These are phyloP conservation scores for Aphis gossypii DNA, from an alignment of 1,140 invertebrate genomes.

Conservation along the genomic window DNA sequence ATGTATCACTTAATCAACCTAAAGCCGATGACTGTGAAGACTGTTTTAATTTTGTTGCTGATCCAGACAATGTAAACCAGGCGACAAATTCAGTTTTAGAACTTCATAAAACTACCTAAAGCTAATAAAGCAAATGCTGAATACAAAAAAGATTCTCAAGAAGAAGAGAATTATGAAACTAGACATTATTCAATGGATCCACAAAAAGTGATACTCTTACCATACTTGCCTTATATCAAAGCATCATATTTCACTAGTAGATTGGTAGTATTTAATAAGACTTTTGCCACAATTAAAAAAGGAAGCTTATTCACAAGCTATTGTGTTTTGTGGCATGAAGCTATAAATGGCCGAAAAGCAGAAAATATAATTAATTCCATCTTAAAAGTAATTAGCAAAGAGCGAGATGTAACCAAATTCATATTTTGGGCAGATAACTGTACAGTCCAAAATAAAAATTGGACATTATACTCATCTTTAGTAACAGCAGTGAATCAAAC, in stretches of 20 bases:
- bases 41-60: background rate
- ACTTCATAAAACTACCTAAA: background rate
- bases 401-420: background rate
- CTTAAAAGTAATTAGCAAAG: background rate
- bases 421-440: background rate
- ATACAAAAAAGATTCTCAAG: background rate
- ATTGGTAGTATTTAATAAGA: background rate
- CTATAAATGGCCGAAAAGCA: background rate
- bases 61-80: background rate
- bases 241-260: background rate
- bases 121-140: background rate
- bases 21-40: conserved; percentile 11
- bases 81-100: background rate
- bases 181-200: conserved; percentile 17
- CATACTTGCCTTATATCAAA: background rate
- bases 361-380: background rate
- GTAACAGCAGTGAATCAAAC: background rate
- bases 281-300: conserved; percentile 6
- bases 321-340: too few species aligned
- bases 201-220: background rate
- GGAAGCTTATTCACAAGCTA: background rate
- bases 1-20: background rate
- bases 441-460: conserved; percentile 1
- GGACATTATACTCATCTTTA: background rate
- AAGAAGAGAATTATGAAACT: background rate